Base-by-base conservation (phyloP, 2,888 invertebrate species). In the Eupithecia pulchellata region DNA sequence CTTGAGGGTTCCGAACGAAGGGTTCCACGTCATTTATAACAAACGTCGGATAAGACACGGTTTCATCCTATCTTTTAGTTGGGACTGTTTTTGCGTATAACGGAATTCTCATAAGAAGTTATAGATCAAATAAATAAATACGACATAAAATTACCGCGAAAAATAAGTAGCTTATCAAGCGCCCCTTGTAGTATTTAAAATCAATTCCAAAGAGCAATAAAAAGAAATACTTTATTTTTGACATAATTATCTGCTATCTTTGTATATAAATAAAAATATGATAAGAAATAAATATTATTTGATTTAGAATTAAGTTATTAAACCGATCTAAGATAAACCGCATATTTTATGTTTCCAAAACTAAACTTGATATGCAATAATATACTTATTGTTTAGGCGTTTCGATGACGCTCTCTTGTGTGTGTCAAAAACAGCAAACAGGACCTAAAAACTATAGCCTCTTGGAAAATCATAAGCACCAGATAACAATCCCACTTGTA, bases 1-100 rank as follows among this genome's bases (percentile, higher is more conserved):
- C 86, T 85, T 84, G 84, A 85, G 55, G n/a, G 20, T 42, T 29
- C 63, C 57, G 25, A 39, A 60, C 63, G 64, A 58, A 70, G 89
- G 89, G 87, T 86, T 85, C 81, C 79, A 64, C 76, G 90, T 91
- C 89, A 91, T 91, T 91, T 90, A 90, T 91, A 83, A 89, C 87
- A 78, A 78, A 76, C 79, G 89, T 90, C 87, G 87, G 86, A 84
- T 86, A 87, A 88, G 88, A 71, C 64, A 81, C 83, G 83, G 84
- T 86, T 86, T 84, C 84, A 84, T 86, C 84, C 84, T 82, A 82
- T 81, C 83, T 80, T 78, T 52, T 81, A 82, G 79, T 84, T 82
- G 79, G 76, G 75, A 77, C 75, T 76, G 75, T 75, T 76, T 76
- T 69, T 60, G 32, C 60, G 58, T 30, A 47, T 47, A 47, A 47